These are phyloP conservation scores for Ceratina japonica DNA, from an alignment of 1,140 invertebrate genomes.

Conservation along the genomic window DNA sequence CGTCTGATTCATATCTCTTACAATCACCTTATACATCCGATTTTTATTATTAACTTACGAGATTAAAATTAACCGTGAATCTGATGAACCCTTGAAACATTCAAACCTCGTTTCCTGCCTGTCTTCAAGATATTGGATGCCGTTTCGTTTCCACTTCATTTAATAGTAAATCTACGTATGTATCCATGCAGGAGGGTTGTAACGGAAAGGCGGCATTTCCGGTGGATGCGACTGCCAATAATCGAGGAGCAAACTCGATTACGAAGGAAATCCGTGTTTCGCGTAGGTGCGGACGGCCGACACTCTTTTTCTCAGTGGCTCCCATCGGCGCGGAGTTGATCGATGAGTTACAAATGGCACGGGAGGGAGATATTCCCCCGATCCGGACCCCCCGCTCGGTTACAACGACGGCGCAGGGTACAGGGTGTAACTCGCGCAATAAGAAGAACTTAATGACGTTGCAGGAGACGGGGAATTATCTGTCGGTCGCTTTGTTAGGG, in stretches of 20 bases:
- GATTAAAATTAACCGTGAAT: too few species aligned
- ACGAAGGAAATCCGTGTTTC: constrained; percentile 63
- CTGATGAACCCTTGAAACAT: too few species aligned
- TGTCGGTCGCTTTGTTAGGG: constrained; percentile 45
- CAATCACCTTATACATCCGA: too few species aligned
- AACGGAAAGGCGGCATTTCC: constrained; percentile 51
- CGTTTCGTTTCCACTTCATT: too few species aligned
- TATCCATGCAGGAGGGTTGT: neutral
- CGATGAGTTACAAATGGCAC: constrained; percentile 64
- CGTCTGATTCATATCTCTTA: too few species aligned
- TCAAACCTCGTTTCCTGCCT: too few species aligned
- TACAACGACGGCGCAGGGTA: constrained; percentile 48
- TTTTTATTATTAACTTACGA: too few species aligned
- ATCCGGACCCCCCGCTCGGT: constrained; percentile 29
- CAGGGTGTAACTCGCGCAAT: constrained; percentile 62
- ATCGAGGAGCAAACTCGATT: constrained; percentile 65
- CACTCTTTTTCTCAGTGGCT: constrained; percentile 49
- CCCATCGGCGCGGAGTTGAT: constrained; percentile 46
- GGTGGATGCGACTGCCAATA: constrained; percentile 56
- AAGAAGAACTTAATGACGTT: constrained; percentile 73
- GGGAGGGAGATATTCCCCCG: constrained; percentile 43
- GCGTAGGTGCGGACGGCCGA: constrained; percentile 46
- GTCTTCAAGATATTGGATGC: too few species aligned
- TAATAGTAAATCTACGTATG: too few species aligned
- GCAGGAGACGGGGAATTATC: constrained; percentile 70